phyloP scores from a whole-genome alignment of 2,888 invertebrate genomes.

The Hemaris fuciformis region DNA sequence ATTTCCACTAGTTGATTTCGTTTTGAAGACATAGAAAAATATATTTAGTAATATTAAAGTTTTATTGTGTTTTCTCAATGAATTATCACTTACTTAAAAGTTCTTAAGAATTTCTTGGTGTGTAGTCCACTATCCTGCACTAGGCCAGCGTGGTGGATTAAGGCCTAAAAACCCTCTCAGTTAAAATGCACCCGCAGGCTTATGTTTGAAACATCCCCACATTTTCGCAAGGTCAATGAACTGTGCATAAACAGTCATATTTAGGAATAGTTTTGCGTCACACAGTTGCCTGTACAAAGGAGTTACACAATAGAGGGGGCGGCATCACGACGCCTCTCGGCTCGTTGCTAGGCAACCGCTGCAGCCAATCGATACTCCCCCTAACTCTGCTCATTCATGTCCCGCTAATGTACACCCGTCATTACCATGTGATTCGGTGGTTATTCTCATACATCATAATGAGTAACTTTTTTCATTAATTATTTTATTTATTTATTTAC shows the following conservation, averaged over 20 bases:
- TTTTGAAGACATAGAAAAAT: too few relatives aligned
- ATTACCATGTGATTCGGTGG: background rate
- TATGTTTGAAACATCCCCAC: background rate
- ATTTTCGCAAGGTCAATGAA: background rate
- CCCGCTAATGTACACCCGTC: conserved; percentile 23
- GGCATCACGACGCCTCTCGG: conserved; percentile 46
- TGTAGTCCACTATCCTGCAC: too few relatives aligned
- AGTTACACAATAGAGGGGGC: conserved; percentile 11
- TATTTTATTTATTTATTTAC: too few relatives aligned
- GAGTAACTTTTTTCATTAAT: background rate
- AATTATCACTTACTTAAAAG: too few relatives aligned
- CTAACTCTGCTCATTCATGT: conserved; percentile 36
- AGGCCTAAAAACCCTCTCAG: too few relatives aligned
- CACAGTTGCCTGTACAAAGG: background rate
- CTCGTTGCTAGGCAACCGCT: conserved; percentile 59
- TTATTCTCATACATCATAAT: background rate
- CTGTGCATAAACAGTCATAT: background rate
- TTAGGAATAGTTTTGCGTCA: background rate
- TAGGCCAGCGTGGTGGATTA: too few relatives aligned
- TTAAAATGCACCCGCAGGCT: background rate
- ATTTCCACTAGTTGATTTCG: too few relatives aligned
- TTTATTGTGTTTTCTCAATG: too few relatives aligned
- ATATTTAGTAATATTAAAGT: too few relatives aligned
- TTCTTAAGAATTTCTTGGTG: too few relatives aligned
- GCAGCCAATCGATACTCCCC: conserved; percentile 56